Evolutionary conservation across 2,888 invertebrate species (phyloP), one percentile per base, ranked within the genome.

Genomic region (Platerodrilus igneus): DNA sequence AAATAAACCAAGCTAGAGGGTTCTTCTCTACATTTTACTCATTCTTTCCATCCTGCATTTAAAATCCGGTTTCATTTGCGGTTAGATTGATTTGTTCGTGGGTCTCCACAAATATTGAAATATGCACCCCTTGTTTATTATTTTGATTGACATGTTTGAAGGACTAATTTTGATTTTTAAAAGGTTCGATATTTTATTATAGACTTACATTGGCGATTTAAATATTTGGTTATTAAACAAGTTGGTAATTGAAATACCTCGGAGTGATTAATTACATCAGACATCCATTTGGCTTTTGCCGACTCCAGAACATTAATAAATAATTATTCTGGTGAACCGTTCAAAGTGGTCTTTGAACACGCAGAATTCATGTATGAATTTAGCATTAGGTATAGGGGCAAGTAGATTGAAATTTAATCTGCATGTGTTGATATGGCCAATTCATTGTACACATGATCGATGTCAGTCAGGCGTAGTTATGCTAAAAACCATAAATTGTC

Each of bases 81-180:
- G 60, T 37, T 47, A 58, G 62, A 65, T 63, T 65, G 65, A 65
- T 64, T 64, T 59, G 61, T 54, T 50, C 58, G 51, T 41, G 42
- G n/a, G 51, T 48, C 50, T 49, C 52, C 55, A 60, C 59, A 62
- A 64, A 64, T 66, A 66, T 64, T 64, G 64, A 66, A 66, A 66
- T 66, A 65, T 66, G 64, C 66, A 66, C 66, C 62, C 62, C 60
- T 60, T 63, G 60, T 64, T 66, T 64, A 63, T 64, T 63, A 62
- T 62, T 63, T 63, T 63, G 63, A 62, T 63, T 64, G 64, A 66
- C 64, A 58, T 62, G 59, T 60, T 63, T 58, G 59, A 54, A 53
- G 54, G 56, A 51, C 56, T 53, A 57, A 56, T 57, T 57, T 52
- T 47, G 50, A 47, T 50, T 49, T 52, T 49, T 48, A 51, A 54